Evolutionary conservation across 2,888 invertebrate species (phyloP).

Genomic region (Philopedon plagiatum): DNA sequence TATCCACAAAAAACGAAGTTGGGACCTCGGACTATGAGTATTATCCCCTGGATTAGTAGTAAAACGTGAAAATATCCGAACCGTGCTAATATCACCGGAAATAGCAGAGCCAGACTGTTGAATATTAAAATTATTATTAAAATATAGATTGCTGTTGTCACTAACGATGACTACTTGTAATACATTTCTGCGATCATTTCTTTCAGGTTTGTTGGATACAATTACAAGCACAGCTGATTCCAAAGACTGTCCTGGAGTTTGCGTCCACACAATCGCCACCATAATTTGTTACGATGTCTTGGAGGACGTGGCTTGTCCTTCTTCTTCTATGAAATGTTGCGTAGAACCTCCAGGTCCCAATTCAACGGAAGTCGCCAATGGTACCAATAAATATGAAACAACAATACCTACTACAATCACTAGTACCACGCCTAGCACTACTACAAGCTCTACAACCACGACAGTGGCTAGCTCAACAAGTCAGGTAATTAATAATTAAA

Average conservation of each 20-base stretch:
- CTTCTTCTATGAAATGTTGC: slow-evolving; percentile 87
- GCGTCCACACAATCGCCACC: slow-evolving; percentile 88
- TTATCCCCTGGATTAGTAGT: too few relatives aligned
- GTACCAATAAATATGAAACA: slow-evolving; percentile 62
- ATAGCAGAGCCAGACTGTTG: too few relatives aligned
- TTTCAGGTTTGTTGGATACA: slow-evolving; percentile 83
- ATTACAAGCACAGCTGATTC: slow-evolving; percentile 88
- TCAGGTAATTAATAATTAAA: slow-evolving; percentile 52
- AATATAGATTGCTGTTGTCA: too few relatives aligned
- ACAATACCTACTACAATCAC: slow-evolving; percentile 60
- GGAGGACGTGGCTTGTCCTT: slow-evolving; percentile 86
- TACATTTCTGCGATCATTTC: not conserved
- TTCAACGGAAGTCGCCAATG: slow-evolving; percentile 59
- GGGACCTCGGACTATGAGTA: too few relatives aligned
- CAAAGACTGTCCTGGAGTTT: slow-evolving; percentile 91
- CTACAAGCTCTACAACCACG: slow-evolving; percentile 56
- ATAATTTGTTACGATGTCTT: slow-evolving; percentile 89
- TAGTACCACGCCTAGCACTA: slow-evolving; percentile 58
- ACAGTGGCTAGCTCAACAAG: slow-evolving; percentile 53
- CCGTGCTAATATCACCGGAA: too few relatives aligned
- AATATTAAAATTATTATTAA: too few relatives aligned
- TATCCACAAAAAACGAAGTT: too few relatives aligned
- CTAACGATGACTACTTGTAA: too few relatives aligned
- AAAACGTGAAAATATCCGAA: too few relatives aligned
- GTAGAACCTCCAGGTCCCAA: slow-evolving; percentile 81